These are phyloP conservation scores for Sympetrum striolatum DNA, from an alignment of 2,888 invertebrate genomes.

Conservation along the genomic window DNA sequence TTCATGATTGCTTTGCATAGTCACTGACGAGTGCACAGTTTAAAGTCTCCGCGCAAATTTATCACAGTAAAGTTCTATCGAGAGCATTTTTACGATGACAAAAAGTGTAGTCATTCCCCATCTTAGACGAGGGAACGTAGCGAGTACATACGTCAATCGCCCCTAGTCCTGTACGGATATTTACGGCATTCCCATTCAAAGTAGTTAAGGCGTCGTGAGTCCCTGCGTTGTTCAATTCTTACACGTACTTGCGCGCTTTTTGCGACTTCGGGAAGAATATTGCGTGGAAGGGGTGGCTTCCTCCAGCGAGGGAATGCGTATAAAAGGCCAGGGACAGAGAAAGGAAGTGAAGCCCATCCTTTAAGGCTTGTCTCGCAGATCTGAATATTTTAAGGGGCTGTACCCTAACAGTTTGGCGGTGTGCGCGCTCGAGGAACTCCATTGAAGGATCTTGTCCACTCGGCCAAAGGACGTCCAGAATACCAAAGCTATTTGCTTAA, in stretches of 20 bases:
- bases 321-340: neutral
- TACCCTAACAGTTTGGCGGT: constrained; percentile 22
- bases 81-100: too few relatives aligned
- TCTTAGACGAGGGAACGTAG: too few relatives aligned
- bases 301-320: neutral
- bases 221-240: neutral
- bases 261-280: neutral
- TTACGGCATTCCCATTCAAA: too few relatives aligned
- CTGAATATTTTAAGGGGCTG: constrained; percentile 28
- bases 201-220: too few relatives aligned
- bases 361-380: constrained; percentile 23
- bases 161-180: too few relatives aligned
- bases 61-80: too few relatives aligned
- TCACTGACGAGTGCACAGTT: too few relatives aligned
- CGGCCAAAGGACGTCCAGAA: constrained; percentile 28
- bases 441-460: constrained; percentile 29
- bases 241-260: neutral
- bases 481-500: constrained; percentile 34
- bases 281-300: neutral
- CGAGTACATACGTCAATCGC: too few relatives aligned
- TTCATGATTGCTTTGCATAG: too few relatives aligned
- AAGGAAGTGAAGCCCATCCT: constrained; percentile 19
- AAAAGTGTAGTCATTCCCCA: too few relatives aligned
- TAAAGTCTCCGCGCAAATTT: too few relatives aligned
- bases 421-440: neutral